Percentiles rank a stretch among this genome's conserved stretches.
These are phyloP conservation scores for Harpalus rubripes DNA, from an alignment of 2,888 invertebrate species.

Conservation along the genomic window DNA sequence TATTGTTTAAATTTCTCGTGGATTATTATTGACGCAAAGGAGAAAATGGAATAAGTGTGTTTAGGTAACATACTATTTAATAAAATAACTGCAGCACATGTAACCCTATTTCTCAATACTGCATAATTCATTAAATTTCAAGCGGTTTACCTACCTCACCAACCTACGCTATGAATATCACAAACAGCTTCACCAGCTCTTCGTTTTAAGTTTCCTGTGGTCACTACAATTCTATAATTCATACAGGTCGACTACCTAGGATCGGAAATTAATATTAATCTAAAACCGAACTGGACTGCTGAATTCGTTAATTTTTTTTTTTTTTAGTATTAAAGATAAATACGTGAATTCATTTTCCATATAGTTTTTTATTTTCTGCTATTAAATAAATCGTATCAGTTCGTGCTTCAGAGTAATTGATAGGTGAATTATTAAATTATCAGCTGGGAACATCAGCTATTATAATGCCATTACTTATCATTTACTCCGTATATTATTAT, in stretches of 20 bases:
- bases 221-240: not conserved
- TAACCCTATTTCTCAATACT: conserved; percentile 39
- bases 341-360: too few relatives aligned
- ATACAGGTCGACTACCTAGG: not conserved
- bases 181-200: conserved; percentile 34
- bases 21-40: too few relatives aligned
- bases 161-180: conserved; percentile 7
- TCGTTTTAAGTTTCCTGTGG: not conserved
- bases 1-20: too few relatives aligned
- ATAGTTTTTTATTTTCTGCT: not conserved
- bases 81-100: conserved; percentile 27
- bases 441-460: not conserved
- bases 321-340: too few relatives aligned
- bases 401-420: not conserved
- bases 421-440: not conserved
- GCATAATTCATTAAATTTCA: conserved; percentile 39
- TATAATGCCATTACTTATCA: not conserved
- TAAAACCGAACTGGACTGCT: not conserved
- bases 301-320: too few relatives aligned
- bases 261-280: not conserved
- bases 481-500: too few relatives aligned
- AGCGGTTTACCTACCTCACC: conserved; percentile 34
- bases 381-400: not conserved
- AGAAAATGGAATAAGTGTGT: too few relatives aligned
- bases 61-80: too few relatives aligned